Conservation (phyloP, 2,797 vertebrate genomes). For the Cossypha polioptera region DNA sequence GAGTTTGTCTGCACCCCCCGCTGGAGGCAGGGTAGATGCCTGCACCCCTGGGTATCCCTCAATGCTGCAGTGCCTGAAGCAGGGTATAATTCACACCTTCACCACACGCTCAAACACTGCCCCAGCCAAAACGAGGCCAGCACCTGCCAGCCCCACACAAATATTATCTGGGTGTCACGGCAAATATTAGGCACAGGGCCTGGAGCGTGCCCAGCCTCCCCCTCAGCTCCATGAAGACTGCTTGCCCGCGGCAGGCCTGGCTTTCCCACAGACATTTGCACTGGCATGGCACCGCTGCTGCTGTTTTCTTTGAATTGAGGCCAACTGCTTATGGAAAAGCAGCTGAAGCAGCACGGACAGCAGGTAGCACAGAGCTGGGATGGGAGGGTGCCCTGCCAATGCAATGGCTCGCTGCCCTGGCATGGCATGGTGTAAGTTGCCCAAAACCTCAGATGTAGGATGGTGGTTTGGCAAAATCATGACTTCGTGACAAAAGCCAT, state of each 20-base stretch:
- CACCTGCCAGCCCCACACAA: background rate
- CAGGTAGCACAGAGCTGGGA: background rate
- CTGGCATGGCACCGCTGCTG: background rate
- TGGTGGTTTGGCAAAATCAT: constrained; percentile 35
- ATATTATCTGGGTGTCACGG: background rate
- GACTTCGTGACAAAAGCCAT: constrained; percentile 40
- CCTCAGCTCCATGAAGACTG: background rate
- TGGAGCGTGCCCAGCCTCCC: background rate
- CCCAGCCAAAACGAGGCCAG: background rate
- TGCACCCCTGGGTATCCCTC: background rate
- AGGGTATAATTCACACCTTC: constrained; percentile 2
- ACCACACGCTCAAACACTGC: background rate
- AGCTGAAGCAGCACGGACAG: background rate
- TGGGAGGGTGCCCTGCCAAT: background rate
- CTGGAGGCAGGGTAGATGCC: background rate
- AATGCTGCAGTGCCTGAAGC: background rate
- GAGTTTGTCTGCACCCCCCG: background rate
- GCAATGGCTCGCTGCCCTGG: background rate
- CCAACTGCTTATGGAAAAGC: background rate
- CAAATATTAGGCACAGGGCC: constrained; percentile 14
- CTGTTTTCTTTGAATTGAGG: constrained; percentile 8
- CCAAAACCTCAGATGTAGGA: constrained; percentile 6
- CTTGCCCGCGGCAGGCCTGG: fast-evolving
- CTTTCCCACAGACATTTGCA: background rate
- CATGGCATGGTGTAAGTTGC: background rate